These are phyloP conservation scores for Babylonia areolata DNA, from an alignment of 1,140 invertebrate species.

Conservation along the genomic window DNA sequence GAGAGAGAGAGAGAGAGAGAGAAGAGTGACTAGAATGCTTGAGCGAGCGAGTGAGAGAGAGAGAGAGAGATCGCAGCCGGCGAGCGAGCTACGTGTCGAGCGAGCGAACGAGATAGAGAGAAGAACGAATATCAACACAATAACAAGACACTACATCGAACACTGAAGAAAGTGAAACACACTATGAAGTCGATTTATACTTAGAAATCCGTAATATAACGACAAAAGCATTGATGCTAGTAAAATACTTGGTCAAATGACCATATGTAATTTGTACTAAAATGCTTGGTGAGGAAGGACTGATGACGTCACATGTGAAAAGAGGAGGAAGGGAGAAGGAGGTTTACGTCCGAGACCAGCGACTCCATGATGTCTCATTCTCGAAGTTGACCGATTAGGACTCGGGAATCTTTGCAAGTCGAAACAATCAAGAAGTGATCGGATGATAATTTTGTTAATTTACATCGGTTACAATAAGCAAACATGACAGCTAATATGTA, in stretches of 20 bases:
- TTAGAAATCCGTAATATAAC: conserved; percentile 6
- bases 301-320: conserved; percentile 75
- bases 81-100: not conserved
- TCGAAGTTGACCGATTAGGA: conserved; percentile 48
- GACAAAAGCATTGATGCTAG: not conserved
- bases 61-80: not conserved
- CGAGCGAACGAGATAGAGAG: conserved; percentile 15
- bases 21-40: not conserved
- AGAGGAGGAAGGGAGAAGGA: conserved; percentile 72
- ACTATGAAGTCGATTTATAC: not conserved
- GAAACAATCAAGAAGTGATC: conserved; percentile 10
- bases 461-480: conserved; percentile 31
- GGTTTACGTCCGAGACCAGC: conserved; percentile 74
- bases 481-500: conserved; percentile 97
- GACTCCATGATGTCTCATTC: conserved; percentile 73
- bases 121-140: conserved; percentile 33
- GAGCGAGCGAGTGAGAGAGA: conserved; percentile 5
- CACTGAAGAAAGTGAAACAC: conserved; percentile 2
- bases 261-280: not conserved
- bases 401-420: conserved; percentile 1
- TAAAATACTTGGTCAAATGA: not conserved
- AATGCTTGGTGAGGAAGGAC: conserved; percentile 62
- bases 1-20: not conserved
- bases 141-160: conserved; percentile 10
- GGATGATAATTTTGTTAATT: not conserved